Conservation (phyloP, 2,888 invertebrate species). For the Acanthosepion lycidas region DNA sequence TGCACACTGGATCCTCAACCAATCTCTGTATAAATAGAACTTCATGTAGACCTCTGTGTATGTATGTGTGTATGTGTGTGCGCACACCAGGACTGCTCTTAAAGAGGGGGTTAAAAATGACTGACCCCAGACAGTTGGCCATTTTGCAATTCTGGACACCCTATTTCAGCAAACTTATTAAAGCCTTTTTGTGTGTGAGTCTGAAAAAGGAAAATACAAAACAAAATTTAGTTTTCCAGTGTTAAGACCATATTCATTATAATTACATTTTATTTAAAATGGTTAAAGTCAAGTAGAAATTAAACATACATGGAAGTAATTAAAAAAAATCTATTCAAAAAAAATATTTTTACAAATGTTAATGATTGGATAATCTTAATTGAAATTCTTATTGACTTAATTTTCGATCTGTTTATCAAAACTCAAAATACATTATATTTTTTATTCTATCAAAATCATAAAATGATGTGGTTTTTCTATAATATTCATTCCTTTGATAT, state of each 20-base stretch:
- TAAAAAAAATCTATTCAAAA: too few species aligned
- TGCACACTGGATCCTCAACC: constrained; percentile 33
- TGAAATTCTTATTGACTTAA: too few species aligned
- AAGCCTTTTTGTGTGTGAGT: constrained; percentile 33
- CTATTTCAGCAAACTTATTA: constrained; percentile 10
- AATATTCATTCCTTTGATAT: too few species aligned
- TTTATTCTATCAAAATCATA: too few species aligned
- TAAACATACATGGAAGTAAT: too few species aligned
- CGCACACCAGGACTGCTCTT: constrained; percentile 11
- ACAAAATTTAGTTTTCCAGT: background rate
- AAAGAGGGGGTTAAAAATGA: constrained; percentile 4
- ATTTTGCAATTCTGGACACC: background rate
- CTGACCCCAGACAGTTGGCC: background rate
- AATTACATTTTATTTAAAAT: background rate
- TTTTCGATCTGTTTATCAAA: too few species aligned
- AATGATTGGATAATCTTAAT: too few species aligned
- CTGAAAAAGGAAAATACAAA: background rate
- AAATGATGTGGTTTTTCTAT: too few species aligned
- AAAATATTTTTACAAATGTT: too few species aligned
- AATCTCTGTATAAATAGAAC: constrained; percentile 33
- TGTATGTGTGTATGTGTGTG: background rate
- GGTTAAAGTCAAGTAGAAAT: background rate
- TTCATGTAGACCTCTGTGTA: background rate
- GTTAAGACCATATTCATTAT: background rate
- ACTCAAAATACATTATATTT: too few species aligned